Evolutionary conservation across 2,888 invertebrate genomes (phyloP).

Genomic region (Drosophila kanekoi): DNA sequence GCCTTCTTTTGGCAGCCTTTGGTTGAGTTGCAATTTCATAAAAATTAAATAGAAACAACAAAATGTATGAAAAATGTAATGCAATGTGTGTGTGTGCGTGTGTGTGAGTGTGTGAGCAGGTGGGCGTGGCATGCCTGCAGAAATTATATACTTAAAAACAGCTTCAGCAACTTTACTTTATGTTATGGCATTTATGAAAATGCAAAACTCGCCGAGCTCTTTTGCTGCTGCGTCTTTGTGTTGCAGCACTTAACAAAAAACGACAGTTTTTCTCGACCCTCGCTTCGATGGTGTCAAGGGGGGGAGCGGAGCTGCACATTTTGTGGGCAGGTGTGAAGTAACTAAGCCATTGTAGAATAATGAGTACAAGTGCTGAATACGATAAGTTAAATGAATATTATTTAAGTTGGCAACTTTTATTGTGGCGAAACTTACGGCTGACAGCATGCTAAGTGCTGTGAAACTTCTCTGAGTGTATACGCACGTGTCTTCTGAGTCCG

Average conservation of each 20-base stretch:
- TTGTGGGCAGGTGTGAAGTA: constrained; percentile 20
- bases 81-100: constrained; percentile 7
- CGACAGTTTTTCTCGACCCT: constrained; percentile 44
- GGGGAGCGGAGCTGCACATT: neutral
- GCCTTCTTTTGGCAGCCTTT: constrained; percentile 73
- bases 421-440: constrained; percentile 10
- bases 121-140: constrained; percentile 42
- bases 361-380: constrained; percentile 35
- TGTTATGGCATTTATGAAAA: constrained; percentile 77
- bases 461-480: constrained; percentile 1
- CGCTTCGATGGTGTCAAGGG: neutral
- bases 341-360: constrained; percentile 42
- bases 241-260: constrained; percentile 55
- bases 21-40: constrained; percentile 78
- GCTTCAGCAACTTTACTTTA: constrained; percentile 77
- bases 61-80: constrained; percentile 48
- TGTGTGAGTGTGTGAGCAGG: constrained; percentile 20
- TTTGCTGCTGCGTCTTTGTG: constrained; percentile 51
- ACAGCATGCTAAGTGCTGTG: constrained; percentile 7
- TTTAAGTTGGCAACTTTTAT: constrained; percentile 42
- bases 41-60: constrained; percentile 78
- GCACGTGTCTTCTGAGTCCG: neutral
- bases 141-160: constrained; percentile 79
- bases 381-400: constrained; percentile 47
- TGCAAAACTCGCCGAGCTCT: constrained; percentile 57